Percentiles rank a stretch among this genome's conserved stretches.
Conservation (phyloP, 2,888 invertebrate genomes). For the Alloplasta piceator region DNA sequence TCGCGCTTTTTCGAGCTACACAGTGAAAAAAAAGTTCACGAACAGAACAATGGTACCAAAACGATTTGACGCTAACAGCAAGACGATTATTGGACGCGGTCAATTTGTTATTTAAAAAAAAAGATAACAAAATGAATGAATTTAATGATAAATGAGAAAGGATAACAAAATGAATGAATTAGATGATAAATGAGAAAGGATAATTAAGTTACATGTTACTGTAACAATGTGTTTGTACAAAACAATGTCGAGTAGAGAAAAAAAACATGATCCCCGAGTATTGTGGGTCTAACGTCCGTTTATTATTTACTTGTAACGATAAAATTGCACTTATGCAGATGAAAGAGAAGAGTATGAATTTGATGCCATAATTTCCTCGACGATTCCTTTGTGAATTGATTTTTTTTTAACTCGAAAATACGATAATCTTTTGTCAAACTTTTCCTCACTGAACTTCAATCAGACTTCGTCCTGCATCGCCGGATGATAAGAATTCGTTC, state of each 20-base stretch:
- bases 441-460: constrained; percentile 34
- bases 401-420: background rate
- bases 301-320: constrained; percentile 34
- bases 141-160: constrained; percentile 18
- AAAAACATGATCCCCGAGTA: constrained; percentile 26
- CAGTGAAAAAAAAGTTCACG: constrained; percentile 3
- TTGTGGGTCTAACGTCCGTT: constrained; percentile 23
- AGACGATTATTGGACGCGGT: constrained; percentile 62
- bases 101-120: constrained; percentile 52
- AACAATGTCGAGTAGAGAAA: constrained; percentile 18
- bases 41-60: constrained; percentile 52
- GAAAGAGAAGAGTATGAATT: constrained; percentile 6
- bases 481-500: constrained; percentile 85
- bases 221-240: constrained; percentile 56
- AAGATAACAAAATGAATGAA: constrained; percentile 33
- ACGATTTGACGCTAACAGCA: constrained; percentile 65
- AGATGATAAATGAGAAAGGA: constrained; percentile 6
- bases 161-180: constrained; percentile 17
- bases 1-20: constrained; percentile 43
- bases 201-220: constrained; percentile 45
- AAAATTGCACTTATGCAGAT: background rate
- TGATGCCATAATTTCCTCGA: constrained; percentile 11
- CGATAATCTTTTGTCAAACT: too few species aligned
- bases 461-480: constrained; percentile 85
- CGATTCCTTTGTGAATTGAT: constrained; percentile 9